Evolutionary conservation across 2,797 vertebrate species (phyloP), one percentile per base, ranked within the genome.

Genomic region (Urosaurus nigricauda): DNA sequence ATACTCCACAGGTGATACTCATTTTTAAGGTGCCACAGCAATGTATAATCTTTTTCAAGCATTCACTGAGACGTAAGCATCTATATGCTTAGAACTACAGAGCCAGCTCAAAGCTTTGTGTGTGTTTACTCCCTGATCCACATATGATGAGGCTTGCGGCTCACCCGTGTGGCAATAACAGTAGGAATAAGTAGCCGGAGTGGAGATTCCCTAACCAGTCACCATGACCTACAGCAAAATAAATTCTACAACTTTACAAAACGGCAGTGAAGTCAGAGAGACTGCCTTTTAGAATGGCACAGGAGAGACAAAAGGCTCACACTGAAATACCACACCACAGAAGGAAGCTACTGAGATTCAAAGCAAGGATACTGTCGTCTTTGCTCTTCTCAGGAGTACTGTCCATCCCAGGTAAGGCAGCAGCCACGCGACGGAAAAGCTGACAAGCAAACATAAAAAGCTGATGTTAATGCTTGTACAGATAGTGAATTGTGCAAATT

Each of bases 361-460:
- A n/a, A 65, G 13, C 58, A 96, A 98, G 97, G 98, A 98, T 98
- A 98, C 97, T 98, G 96, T 99, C 98, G 91, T 98, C 97, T 98
- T 98, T 98, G 97, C 98, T 98, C 88, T 98, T 98, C 96, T 98
- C 98, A 84, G 98, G 97, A 96, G 97, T 97, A 94, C 97, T 98
- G 90, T 98, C 98, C 98, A 98, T 98, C 86, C 98, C 98, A 71
- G 98, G 98, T 94, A 99, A 96, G 88, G 98, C 98, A 90, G 98
- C 98, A 92, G 98, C 98, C 86, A 98, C 98, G 83, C 97, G 97
- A 47, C 97, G 97, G 96, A 99, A 98, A 96, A 99, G 97, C 98
- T 98, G 83, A 16, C 94, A 94, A 81, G 1, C 0, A 95, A 43
- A 91, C 35, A 73, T 40, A 94, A 65, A 24, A 90, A 58, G 53